Conservation (phyloP, 1,140 invertebrate species). For the Macrotrachela quadricornifera region DNA sequence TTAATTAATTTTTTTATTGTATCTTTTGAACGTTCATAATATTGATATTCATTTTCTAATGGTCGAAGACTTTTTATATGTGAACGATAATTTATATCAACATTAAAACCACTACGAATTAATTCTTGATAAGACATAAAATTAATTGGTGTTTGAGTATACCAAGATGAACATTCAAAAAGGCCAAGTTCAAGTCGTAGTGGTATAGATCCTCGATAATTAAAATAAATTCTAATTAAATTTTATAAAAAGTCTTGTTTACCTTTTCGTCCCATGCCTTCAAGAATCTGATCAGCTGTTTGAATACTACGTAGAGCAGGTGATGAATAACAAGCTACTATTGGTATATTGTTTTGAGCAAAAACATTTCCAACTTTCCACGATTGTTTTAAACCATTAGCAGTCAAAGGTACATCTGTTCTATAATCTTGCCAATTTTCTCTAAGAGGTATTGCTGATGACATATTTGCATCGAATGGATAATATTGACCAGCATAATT, state of each 20-base stretch:
- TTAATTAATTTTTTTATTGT: no score
- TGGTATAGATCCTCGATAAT: background rate
- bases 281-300: conserved; percentile 8
- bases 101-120: no score
- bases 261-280: background rate
- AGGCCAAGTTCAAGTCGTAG: conserved; percentile 6
- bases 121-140: no score
- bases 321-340: background rate
- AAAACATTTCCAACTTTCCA: conserved; percentile 2
- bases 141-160: no score
- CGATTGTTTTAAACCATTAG: conserved; percentile 3
- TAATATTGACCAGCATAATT: conserved; percentile 6
- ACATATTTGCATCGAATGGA: conserved; percentile 2
- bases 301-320: conserved; percentile 8
- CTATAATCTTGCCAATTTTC: conserved; percentile 1
- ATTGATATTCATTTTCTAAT: no score
- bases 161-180: background rate
- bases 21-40: no score
- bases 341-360: background rate
- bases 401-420: conserved; percentile 7
- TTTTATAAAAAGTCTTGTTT: no score
- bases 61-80: no score
- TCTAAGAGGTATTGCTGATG: background rate
- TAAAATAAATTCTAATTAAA: background rate
- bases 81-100: no score